Conservation (phyloP, 2,113 vertebrate species). For the Cnemophilus loriae region DNA sequence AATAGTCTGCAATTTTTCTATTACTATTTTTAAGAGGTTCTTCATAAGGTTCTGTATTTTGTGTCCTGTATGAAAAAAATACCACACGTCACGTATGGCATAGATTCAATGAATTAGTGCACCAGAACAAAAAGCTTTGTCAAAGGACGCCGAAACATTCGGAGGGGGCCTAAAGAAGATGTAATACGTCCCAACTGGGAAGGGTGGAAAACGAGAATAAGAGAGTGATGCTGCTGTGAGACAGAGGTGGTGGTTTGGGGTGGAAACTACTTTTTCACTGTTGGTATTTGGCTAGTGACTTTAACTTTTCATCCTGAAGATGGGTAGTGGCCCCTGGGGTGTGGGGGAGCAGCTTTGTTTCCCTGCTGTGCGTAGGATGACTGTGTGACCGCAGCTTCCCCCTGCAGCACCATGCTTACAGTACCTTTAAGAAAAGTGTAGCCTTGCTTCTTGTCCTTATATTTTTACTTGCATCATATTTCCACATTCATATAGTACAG, state of each 20-base stretch:
- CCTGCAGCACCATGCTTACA: not conserved
- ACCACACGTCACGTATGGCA: accelerated
- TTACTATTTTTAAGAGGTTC: not conserved
- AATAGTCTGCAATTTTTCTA: not conserved
- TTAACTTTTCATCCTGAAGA: not conserved
- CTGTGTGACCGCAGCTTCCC: not conserved
- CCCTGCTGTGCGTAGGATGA: not conserved
- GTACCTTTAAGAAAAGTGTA: not conserved
- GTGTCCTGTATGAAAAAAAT: not conserved
- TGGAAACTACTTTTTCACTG: not conserved
- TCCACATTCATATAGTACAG: not conserved
- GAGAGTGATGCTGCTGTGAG: not conserved
- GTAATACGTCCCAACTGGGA: not conserved
- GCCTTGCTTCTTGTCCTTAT: not conserved
- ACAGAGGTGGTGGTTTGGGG: not conserved
- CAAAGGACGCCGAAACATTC: not conserved
- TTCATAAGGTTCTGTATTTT: not conserved
- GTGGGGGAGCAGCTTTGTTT: not conserved
- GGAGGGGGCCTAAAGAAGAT: not conserved
- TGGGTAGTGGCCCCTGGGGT: not conserved
- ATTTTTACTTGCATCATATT: not conserved
- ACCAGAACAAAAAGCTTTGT: not conserved
- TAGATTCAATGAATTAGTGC: not conserved
- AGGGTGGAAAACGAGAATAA: not conserved
- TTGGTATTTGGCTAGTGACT: not conserved